Evolutionary conservation across 1,140 invertebrate genomes (phyloP).

Genomic region (Cylas formicarius): DNA sequence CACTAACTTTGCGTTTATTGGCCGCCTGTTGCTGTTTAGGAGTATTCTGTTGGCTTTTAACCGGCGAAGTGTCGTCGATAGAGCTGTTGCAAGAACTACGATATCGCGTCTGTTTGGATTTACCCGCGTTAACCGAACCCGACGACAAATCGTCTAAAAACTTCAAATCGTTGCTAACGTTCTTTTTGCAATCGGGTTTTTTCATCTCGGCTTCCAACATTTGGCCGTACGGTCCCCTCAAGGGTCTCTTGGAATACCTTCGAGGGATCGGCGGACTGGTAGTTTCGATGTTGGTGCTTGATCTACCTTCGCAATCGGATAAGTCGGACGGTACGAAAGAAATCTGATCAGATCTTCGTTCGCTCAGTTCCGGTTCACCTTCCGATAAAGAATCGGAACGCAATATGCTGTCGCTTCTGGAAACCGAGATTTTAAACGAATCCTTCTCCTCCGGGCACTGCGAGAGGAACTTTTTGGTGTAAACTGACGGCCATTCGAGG

Average conservation of each 20-base stretch:
- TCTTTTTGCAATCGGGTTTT: constrained; percentile 51
- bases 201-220: constrained; percentile 80
- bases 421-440: constrained; percentile 16
- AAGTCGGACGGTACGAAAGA: constrained; percentile 41
- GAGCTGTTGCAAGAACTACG: constrained; percentile 40
- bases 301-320: constrained; percentile 48
- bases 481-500: constrained; percentile 33
- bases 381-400: constrained; percentile 51
- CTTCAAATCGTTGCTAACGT: constrained; percentile 49
- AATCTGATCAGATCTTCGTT: constrained; percentile 30
- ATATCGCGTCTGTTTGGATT: constrained; percentile 27
- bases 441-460: constrained; percentile 26
- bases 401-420: constrained; percentile 26
- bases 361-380: constrained; percentile 46
- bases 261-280: constrained; percentile 40
- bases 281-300: constrained; percentile 28
- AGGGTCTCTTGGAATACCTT: constrained; percentile 64
- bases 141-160: constrained; percentile 44
- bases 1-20: constrained; percentile 46
- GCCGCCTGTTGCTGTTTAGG: constrained; percentile 19
- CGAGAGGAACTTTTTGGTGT: constrained; percentile 15
- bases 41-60: constrained; percentile 16
- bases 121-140: constrained; percentile 22
- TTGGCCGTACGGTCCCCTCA: constrained; percentile 72
- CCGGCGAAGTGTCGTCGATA: constrained; percentile 45